Evolutionary conservation across 2,888 invertebrate genomes (phyloP), one percentile per base, ranked within the genome.

Genomic region (Pterostichus niger): DNA sequence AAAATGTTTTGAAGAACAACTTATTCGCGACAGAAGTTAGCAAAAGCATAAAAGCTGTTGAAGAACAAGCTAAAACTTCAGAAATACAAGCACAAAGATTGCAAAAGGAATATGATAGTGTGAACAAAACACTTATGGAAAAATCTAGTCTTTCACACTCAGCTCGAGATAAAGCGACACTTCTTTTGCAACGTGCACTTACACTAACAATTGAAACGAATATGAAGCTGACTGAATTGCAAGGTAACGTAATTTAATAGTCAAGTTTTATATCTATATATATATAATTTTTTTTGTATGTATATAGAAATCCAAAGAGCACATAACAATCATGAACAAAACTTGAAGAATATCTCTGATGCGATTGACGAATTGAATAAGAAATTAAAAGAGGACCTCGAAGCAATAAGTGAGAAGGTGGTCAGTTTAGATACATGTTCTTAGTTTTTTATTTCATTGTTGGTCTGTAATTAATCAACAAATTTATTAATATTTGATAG

Each of bases 21-120:
- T 93, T 94, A 82, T 95, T 95, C 82, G 95, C 98, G 6, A 93
- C 94, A 85, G 95, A 95, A 88, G 96, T 98, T 0, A 94, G 94
- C 87, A 93, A 94, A 85, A 95, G 95, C 88, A 95, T 95, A 0
- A 92, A 93, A 77, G 93, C 93, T 84, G 96, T 97, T 2, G 93
- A 94, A 0, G 92, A 93, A 71, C 93, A 95, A 77, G 95, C 96
- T 0, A 93, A 93, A 83, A 92, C 91, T 44, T 95, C 96, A 0
- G 93, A 93, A 84, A 92, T 93, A 77, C 93, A 94, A 86, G 93
- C 94, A 5, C 90, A 92, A 80, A 90, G 91, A 84, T 89, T 97
- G 33, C 93, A 95, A 83, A 91, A 91, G 83, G 93, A 94, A 85
- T 98, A 97, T 87, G 92, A 93, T 85, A 91, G 91, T 80, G 96